Evolutionary conservation across 2,113 vertebrate genomes (phyloP), one percentile per base, ranked within the genome.

Genomic region (Tympanuchus pallidicinctus): DNA sequence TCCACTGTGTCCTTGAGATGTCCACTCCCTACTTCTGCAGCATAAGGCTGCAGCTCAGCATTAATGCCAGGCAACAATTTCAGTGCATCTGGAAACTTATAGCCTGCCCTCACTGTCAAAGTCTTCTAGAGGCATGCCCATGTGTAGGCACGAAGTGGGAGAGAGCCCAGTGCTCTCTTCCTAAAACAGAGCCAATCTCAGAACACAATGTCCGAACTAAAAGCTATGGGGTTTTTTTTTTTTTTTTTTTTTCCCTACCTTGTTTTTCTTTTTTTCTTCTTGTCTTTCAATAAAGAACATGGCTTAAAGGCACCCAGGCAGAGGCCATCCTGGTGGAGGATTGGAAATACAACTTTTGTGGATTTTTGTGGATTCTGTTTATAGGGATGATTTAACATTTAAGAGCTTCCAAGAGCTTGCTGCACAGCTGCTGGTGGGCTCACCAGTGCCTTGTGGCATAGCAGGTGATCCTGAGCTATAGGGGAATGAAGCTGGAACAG

Each of bases 1-100:
- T 0, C 0, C 3, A 4, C 0, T 11, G 28, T 2, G 8, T n/a
- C 43, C 74, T 54, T 1, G 0, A n/a, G 54, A 50, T n/a, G 45
- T 82, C 32, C 6, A 7, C 20, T 47, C 30, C 12, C 7, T 38
- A 6, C 27, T 65, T 69, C n/a, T 28, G 2, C 40, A 61, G 40
- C 13, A 13, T 22, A 27, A 48, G 52, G 40, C 34, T 76, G 36
- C 60, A 11, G 43, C 13, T 32, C 25, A 9, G 8, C 42, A 13
- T 24, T 63, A 52, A 48, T 5, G 28, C 24, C 48, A 82, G 48
- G n/a, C 47, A n/a, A n/a, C 11, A 59, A 75, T 77, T 32, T 18
- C 17, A 13, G 9, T 30, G 11, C 15, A 47, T 64, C 18, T 50
- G 45, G 60, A 67, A 24, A 36, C 28, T 13, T 50, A 8, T 22